Conservation (phyloP, 2,113 vertebrate genomes). For the Phodopus roborovskii region DNA sequence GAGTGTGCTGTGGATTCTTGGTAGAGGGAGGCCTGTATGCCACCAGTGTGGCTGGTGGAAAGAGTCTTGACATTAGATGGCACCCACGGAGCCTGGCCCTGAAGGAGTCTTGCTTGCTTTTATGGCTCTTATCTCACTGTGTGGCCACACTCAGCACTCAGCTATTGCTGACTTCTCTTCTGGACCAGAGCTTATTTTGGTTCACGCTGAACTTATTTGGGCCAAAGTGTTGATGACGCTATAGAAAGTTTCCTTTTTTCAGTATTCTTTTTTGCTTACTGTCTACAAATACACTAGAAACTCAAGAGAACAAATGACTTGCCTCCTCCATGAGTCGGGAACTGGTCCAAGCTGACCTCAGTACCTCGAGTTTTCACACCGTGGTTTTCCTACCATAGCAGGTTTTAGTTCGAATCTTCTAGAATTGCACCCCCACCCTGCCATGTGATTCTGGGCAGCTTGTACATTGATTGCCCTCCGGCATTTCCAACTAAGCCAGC, state of each 20-base stretch:
- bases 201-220: background rate
- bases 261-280: slow-evolving; percentile 11
- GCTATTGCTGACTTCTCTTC: background rate
- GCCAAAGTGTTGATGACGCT: slow-evolving; percentile 19
- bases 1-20: too few relatives aligned
- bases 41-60: background rate
- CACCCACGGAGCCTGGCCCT: background rate
- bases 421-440: background rate
- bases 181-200: background rate
- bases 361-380: background rate
- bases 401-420: background rate
- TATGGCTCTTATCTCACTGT: background rate
- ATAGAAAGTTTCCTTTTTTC: slow-evolving; percentile 51
- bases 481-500: background rate
- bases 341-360: background rate
- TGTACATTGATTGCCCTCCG: background rate
- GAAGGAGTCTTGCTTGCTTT: background rate
- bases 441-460: background rate
- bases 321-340: background rate
- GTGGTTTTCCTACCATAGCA: too few relatives aligned
- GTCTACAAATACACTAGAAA: background rate
- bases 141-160: background rate
- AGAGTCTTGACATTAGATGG: background rate
- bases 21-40: background rate
- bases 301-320: background rate